Evolutionary conservation across 2,888 invertebrate genomes (phyloP), one percentile per base, ranked within the genome.

Genomic region (Pandemis cinnamomeana): DNA sequence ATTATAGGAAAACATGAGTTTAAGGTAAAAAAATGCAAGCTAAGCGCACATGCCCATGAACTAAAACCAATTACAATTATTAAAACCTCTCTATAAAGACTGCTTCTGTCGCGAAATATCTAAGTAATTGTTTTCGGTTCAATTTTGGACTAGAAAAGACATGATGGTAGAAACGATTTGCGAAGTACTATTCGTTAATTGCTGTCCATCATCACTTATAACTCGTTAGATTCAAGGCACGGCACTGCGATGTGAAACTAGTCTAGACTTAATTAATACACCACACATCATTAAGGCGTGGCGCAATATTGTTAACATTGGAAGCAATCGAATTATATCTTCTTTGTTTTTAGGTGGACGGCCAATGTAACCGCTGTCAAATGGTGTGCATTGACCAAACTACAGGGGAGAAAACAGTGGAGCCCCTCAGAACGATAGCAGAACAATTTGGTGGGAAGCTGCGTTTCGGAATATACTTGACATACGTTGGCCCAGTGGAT

Each of bases 321-420:
- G 51, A 15, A 13, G 5, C 2, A 15, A 13, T 6, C 2, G 5
- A 55, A 55, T 55, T 15, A 7, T 55, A 11, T 27, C 5, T 27
- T 58, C 8, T 58, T 27, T 8, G 64, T 48, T 81, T 87, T 71
- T 91, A 97, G 96, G 96, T 96, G 69, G 96, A 96, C 79, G 98
- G 97, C 0, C 95, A 95, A 60, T 99, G 99, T 84, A 96, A 96
- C 0, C 95, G 99, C 71, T 99, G 99, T 86, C 98, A 98, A 90
- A 99, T 99, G 98, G 97, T 99, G 75, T 99, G 99, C 87, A 97
- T 99, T 76, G 97, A 99, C 89, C 99, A 98, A 91, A 93, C 95
- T 62, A 97, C 97, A 2, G 98, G 98, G 0, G 93, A 96, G 78
- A 97, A 96, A 83, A 97, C 97, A 0, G 95, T 96, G 0, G 98